Evolutionary conservation across 1,140 invertebrate genomes (phyloP), one percentile per base, ranked within the genome.

Genomic region (Alviniconcha marisindica): DNA sequence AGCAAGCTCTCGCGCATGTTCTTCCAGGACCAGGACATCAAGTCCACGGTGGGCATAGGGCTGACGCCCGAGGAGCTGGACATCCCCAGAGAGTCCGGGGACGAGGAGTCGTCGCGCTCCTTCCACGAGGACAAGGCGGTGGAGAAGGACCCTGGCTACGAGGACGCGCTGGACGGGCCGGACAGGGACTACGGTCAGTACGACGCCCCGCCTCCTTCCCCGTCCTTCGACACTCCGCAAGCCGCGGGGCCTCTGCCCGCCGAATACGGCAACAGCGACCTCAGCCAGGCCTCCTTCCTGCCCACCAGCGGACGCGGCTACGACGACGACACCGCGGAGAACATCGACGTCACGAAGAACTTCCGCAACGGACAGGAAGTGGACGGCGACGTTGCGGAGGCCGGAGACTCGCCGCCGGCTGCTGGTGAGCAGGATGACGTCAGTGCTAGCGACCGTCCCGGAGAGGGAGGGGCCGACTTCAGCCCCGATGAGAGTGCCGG

Each of bases 51-150:
- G 38, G 28, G 40, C 10, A 12, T 40, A 38, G n/a, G 21, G 40
- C n/a, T 80, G 56, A 66, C 78, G 7, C 10, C 78, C 38, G 78
- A 66, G 10, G 78, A 80, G 40, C 66, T 66, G 56, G 38, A 31
- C 36, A 80, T 69, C 60, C 78, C 56, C 31, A 80, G 60, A n/a
- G 78, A 80, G 56, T 28, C 56, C 14, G 40, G 21, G 36, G 56
- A 69, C 10, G 78, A 80, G 36, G 78, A 80, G 54, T 36, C 78
- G 2, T 51, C 40, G 42, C n/a, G 24, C 0, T 76, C 73, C 42
- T 51, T 51, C 73, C 73, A 76, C 42, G 42, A 76, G 44, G 73
- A 76, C 42, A 48, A 7, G 24, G 73, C 40, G 4, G 42, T 76
- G 73, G 44, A 76, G 28, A n/a, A 74, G 14, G 71, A 76, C 73